Evolutionary conservation across 64 coral and sea anemone species (phyloP), one percentile per base, ranked within the genome.

Genomic region (Stichodactyla mertensii): DNA sequence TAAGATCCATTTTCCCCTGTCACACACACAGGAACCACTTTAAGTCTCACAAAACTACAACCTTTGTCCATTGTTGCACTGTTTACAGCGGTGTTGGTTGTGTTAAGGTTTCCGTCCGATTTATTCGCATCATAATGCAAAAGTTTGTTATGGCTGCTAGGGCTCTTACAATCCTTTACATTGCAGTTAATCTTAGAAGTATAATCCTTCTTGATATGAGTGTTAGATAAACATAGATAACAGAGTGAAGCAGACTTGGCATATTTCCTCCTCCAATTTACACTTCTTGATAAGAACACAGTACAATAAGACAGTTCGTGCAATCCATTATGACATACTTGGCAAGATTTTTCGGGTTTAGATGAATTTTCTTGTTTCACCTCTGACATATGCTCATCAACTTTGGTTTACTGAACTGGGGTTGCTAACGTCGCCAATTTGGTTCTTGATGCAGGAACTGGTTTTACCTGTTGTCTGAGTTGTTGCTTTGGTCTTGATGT

Each of bases 221-320:
- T 69, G 51, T 69, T 66, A 45, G 84, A 66, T 64, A 86, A 61
- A 64, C 84, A 86, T 59, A 22, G 58, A 86, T 86, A 86, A 86
- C 84, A 86, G 19, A 86, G 60, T 86, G 16, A 20, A 24, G 16
- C 59, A 24, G 55, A 28, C 26, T 15, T 60, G 13, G 59, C 55
- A 61, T 24, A 56, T 85, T 20, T 19, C 12, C 83, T 60, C 56
- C 83, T 26, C 59, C 55, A 61, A 62, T 60, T 61, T 36, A 56
- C 55, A 85, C 26, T 12, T 24, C 23, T 85, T 61, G 83, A 85
- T 61, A 24, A 19, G 26, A 56, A 85, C 18, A 85, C 55, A 20
- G 59, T 26, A 61, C 83, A 85, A 61, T 61, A 24, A 27, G 71
- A 24, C n/a, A 78, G 45, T 78, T 78, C 71, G 14, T 78, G 71